Evolutionary conservation across 2,888 invertebrate genomes (phyloP), one percentile per base, ranked within the genome.

Genomic region (Exephanes ischioxanthus): DNA sequence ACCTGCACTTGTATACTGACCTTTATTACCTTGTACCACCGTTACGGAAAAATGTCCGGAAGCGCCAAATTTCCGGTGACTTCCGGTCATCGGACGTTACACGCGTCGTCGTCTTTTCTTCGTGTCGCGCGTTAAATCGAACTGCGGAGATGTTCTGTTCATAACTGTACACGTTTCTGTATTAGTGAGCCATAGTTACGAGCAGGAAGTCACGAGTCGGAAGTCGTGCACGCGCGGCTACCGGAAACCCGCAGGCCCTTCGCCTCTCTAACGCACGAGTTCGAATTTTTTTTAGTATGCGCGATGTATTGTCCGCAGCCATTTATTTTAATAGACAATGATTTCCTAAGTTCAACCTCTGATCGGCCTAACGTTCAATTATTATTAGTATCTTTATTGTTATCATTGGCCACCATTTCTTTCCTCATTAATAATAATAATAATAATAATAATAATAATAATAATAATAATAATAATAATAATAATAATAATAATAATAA

Each of bases 171-270:
- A 48, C 14, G 45, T 48, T 48, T 48, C 16, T 16, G 45, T 5
- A 22, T 6, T 14, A 26, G 48, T 26, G 77, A 51, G 68, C 26
- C 26, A 80, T 76, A 79, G 77, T 86, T 81, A 79, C 81, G 71
- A 82, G 77, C 87, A 75, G 88, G 88, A 88, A 86, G 86, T 88
- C 88, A 88, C 88, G 88, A 86, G 86, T 81, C 88, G 88, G 88
- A 88, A 88, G 83, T 85, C 78, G 80, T 78, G 76, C 71, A 77
- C 80, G 79, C 68, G 72, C 78, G 55, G 48, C 70, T 71, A 78
- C 85, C 87, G 88, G 87, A 87, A 81, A 79, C 68, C 66, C 30
- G 53, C 45, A 63, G 72, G 72, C 84, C 76, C 80, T 82, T 67
- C 55, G 37, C 73, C 37, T 48, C 55, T 67, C 53, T 14, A 51